phyloP scores from a whole-genome alignment of 1,140 invertebrate species.

The Drosophila leontia region DNA sequence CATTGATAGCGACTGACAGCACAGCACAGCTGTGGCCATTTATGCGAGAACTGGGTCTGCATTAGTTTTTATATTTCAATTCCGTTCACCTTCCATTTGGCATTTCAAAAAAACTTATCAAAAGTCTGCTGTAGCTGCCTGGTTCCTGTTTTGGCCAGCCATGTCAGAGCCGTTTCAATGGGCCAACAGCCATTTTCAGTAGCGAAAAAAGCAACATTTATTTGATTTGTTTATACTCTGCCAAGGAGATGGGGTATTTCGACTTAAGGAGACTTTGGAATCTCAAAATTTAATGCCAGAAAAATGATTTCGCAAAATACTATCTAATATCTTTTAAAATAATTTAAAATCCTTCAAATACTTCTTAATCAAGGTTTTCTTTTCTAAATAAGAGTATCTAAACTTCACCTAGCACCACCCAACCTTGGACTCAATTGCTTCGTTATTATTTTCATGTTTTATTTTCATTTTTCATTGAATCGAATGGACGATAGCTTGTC shows the following conservation, averaged over 20 bases:
- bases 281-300: background rate
- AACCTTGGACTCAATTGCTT: conserved; percentile 4
- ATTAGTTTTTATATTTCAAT: conserved; percentile 78
- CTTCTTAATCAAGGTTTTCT: background rate
- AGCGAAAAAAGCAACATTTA: conserved; percentile 26
- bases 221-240: conserved; percentile 42
- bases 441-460: conserved; percentile 28
- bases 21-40: conserved; percentile 71
- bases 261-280: too few relatives aligned
- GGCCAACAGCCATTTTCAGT: conserved; percentile 44
- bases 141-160: conserved; percentile 34
- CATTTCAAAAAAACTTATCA: conserved; percentile 58
- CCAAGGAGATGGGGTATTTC: background rate
- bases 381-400: background rate
- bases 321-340: background rate
- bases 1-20: conserved; percentile 34
- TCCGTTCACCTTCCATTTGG: conserved; percentile 58
- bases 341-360: background rate
- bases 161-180: conserved; percentile 43
- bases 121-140: conserved; percentile 30
- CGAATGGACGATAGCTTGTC: conserved; percentile 38
- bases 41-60: conserved; percentile 25
- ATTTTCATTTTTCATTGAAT: conserved; percentile 41
- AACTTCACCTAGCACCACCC: background rate
- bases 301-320: background rate